Base-by-base conservation (phyloP, 1,140 invertebrate genomes). In the Micrasema minimum region DNA sequence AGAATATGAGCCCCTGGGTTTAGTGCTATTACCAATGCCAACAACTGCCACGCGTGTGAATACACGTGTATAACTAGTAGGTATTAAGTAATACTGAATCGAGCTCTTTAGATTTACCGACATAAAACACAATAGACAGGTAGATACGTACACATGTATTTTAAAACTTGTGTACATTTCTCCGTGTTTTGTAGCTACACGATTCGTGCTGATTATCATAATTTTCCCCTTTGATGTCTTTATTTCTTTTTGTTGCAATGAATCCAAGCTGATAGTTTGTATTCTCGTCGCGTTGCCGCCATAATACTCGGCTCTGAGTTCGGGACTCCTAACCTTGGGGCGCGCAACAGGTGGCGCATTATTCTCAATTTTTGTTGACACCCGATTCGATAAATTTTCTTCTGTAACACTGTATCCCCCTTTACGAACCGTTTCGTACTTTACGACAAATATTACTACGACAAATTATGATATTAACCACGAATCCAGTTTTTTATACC, bases 151-250 rank as follows among this genome's bases (percentile, higher is more conserved):
- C 26, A 31, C 26, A 7, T 31, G 26, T 31, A 7, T 31, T 4
- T 4, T 31, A 31, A 2, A 4, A 31, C 26, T 4, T 7, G 7
- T 2, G 7, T 31, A 31, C 26, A 45, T 45, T 45, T 45, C 41
- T 45, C 26, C 41, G 41, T 45, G 14, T 45, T 45, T 45, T 45
- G 9, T 51, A 22, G 14, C 14, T 22, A 10, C 20, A 22, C 20
- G 9, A 51, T 51, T 18, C 48, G 20, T 5, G 0, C 37, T 59
- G 16, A 59, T 38, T 22, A 59, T 59, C 22, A 38, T 38, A 41
- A 59, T 38, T 59, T 41, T n/a, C n/a, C 22, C 55, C 16, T 53
- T 53, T 53, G 50, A 53, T 53, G 50, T 53, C 50, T 53, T 26
- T 53, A 53, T 53, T 53, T 22, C 50, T 23, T 31, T 31, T 6